Evolutionary conservation across 2,888 invertebrate genomes (phyloP).

Genomic region (Myopa tessellatipennis): DNA sequence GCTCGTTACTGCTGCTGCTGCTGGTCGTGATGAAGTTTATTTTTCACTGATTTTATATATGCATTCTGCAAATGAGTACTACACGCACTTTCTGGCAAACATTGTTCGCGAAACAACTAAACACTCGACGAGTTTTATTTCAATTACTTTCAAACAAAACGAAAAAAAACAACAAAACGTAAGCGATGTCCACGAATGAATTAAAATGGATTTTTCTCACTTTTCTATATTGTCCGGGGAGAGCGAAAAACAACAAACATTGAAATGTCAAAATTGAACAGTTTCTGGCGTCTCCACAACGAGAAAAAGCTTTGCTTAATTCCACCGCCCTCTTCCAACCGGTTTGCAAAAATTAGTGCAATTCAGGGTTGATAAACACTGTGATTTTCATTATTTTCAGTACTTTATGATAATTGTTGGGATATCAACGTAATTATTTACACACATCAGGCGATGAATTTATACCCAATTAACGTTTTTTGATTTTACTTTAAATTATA

Average conservation of each 20-base stretch:
- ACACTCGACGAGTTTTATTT: too few species aligned
- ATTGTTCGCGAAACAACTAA: too few species aligned
- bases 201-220: conserved; percentile 36
- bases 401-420: not conserved
- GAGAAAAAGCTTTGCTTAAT: not conserved
- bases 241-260: conserved; percentile 1
- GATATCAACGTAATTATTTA: not conserved
- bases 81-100: not conserved
- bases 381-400: not conserved
- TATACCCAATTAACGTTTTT: too few species aligned
- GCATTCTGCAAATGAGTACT: not conserved
- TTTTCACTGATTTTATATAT: too few species aligned
- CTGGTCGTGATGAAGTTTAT: not conserved
- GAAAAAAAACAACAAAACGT: conserved; percentile 3
- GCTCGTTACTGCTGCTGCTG: too few species aligned
- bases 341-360: not conserved
- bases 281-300: not conserved
- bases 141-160: not conserved
- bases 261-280: conserved; percentile 11
- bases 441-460: not conserved
- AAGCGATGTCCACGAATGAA: conserved; percentile 16
- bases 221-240: conserved; percentile 18
- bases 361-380: not conserved
- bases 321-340: not conserved
- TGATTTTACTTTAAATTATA: too few species aligned